Conservation (phyloP, 2,888 invertebrate species). For the Nomada fucata region DNA sequence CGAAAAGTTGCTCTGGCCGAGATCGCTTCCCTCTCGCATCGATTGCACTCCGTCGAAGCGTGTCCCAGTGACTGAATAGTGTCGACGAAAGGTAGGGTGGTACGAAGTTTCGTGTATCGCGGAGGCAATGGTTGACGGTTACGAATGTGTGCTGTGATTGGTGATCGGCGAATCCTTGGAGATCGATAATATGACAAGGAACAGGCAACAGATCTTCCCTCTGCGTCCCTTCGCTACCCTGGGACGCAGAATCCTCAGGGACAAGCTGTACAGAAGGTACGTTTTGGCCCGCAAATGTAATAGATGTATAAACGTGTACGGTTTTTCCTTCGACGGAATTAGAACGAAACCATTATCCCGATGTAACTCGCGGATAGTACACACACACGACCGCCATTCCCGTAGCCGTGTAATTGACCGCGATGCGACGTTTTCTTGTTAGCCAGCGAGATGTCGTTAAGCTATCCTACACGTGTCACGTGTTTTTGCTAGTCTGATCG, state of each 20-base stretch:
- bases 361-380: neutral
- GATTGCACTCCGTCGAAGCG: neutral
- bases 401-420: constrained; percentile 20
- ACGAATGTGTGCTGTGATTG: neutral
- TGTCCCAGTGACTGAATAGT: neutral
- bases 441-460: constrained; percentile 9
- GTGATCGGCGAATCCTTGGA: constrained; percentile 20
- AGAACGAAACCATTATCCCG: constrained; percentile 3
- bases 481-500: constrained; percentile 25
- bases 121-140: constrained; percentile 19
- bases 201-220: constrained; percentile 85
- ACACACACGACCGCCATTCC: neutral
- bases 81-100: neutral
- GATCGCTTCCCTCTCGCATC: constrained; percentile 6
- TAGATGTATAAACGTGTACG: no score
- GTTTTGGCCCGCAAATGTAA: constrained; percentile 23
- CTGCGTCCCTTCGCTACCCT: constrained; percentile 85
- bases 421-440: constrained; percentile 30
- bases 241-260: constrained; percentile 85
- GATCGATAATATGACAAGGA: constrained; percentile 78
- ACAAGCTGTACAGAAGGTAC: constrained; percentile 86
- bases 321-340: neutral
- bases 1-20: constrained; percentile 6
- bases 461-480: constrained; percentile 23
- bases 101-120: neutral